Conservation (phyloP, 2,888 invertebrate species). For the Ochropacha duplaris region DNA sequence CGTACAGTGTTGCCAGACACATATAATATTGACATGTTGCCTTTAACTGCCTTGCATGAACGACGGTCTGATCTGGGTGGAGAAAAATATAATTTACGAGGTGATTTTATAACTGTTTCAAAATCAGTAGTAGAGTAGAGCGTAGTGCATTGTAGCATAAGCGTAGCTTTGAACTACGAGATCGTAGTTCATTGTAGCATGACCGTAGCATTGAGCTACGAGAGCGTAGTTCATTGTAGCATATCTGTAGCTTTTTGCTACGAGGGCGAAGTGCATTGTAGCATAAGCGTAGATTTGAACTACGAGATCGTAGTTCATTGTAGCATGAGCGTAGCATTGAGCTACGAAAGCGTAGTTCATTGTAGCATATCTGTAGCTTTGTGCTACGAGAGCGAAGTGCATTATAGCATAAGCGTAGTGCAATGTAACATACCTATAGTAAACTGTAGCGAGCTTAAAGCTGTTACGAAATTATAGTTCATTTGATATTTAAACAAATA, state of each 20-base stretch:
- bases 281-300: not conserved
- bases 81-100: not conserved
- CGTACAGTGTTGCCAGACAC: constrained; percentile 82
- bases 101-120: too few relatives aligned
- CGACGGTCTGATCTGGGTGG: constrained; percentile 78
- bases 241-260: too few relatives aligned
- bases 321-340: too few relatives aligned
- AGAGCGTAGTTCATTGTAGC: not conserved
- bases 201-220: not conserved
- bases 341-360: too few relatives aligned
- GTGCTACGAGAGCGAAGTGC: too few relatives aligned
- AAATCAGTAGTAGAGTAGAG: too few relatives aligned
- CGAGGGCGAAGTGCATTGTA: not conserved
- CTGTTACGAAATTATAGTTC: too few relatives aligned
- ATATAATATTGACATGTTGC: constrained; percentile 80
- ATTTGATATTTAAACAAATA: too few relatives aligned
- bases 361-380: too few relatives aligned
- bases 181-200: not conserved
- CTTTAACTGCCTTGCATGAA: constrained; percentile 86
- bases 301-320: not conserved
- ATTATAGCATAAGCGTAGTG: too few relatives aligned
- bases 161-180: not conserved
- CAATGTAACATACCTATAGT: too few relatives aligned
- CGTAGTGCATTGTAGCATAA: not conserved
- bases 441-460: too few relatives aligned